Conservation (phyloP, 2,797 vertebrate species). For the Microhierax caerulescens region DNA sequence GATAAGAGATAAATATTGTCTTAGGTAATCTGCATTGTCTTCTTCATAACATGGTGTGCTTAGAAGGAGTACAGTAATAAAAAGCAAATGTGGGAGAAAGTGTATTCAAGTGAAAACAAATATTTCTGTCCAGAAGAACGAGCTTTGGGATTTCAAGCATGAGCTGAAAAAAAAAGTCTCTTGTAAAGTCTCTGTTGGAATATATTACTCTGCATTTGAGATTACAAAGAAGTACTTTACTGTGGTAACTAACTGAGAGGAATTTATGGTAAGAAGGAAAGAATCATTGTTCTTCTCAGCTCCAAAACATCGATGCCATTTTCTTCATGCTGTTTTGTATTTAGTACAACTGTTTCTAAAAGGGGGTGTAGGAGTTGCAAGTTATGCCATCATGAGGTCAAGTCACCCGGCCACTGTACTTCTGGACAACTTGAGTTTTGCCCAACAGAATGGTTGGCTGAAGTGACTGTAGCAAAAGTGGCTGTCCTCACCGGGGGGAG, state of each 20-base stretch:
- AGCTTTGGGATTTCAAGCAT: background rate
- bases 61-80: background rate
- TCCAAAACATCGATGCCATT: background rate
- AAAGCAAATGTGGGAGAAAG: background rate
- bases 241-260: background rate
- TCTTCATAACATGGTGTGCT: background rate
- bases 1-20: background rate
- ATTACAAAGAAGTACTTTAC: background rate
- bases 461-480: background rate
- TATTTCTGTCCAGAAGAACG: background rate
- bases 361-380: background rate
- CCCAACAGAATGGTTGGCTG: background rate
- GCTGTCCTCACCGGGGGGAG: fast-evolving
- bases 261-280: background rate
- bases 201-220: background rate
- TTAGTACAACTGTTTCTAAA: background rate
- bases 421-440: background rate
- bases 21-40: background rate
- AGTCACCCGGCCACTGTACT: background rate
- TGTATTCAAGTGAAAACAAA: background rate
- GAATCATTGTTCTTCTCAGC: background rate
- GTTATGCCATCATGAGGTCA: background rate
- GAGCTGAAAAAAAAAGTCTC: background rate
- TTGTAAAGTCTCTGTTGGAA: background rate
- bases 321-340: background rate